Conservation (phyloP, 2,797 vertebrate genomes). For the Sciaenops ocellatus region DNA sequence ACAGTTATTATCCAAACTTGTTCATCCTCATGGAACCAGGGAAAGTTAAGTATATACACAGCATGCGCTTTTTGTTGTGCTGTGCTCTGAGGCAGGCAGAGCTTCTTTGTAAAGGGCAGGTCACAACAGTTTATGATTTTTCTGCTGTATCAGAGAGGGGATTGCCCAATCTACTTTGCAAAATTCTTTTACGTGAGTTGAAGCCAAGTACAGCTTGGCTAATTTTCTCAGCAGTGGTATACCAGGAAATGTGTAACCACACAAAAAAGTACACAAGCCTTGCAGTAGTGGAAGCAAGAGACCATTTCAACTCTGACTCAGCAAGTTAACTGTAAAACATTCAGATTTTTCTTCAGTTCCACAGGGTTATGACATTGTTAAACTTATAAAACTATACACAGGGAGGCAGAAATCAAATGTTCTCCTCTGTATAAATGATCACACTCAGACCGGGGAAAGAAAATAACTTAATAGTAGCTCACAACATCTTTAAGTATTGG, state of each 20-base stretch:
- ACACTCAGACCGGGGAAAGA: background rate
- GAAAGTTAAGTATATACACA: background rate
- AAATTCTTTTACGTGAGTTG: background rate
- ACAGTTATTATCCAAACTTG: background rate
- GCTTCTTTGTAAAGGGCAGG: background rate
- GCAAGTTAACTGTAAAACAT: background rate
- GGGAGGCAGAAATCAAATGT: background rate
- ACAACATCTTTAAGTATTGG: background rate
- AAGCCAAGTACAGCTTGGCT: conserved; percentile 1
- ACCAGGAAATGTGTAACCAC: background rate
- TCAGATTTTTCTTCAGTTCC: background rate
- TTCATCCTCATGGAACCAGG: background rate
- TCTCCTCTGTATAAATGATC: background rate
- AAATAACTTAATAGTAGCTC: background rate
- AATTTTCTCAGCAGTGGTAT: background rate
- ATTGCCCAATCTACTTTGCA: background rate
- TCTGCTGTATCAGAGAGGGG: background rate
- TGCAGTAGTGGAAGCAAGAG: background rate
- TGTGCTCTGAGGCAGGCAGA: background rate
- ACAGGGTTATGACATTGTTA: background rate
- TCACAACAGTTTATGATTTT: background rate
- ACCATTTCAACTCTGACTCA: background rate
- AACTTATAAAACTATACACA: background rate
- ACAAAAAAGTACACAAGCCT: background rate
- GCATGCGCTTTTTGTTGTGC: background rate